Evolutionary conservation across 92 coral and sea anemone genomes (phyloP), one percentile per base, ranked within the genome.

Genomic region (Zoanthus gigantus): DNA sequence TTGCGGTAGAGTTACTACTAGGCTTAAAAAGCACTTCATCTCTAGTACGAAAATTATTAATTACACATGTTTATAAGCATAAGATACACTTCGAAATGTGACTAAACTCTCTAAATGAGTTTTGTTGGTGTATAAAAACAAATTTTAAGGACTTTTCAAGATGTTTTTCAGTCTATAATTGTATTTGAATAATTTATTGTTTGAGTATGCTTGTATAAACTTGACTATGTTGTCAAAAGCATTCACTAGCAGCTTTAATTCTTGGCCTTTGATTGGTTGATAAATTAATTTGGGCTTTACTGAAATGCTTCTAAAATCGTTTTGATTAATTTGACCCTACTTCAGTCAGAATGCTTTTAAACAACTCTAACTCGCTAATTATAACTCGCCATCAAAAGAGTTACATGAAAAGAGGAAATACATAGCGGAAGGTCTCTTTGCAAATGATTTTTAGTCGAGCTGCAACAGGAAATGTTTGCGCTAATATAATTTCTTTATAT

Each of bases 201-300:
- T 66, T 45, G 75, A 63, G 66, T 42, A 34, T 12, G 17, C 37
- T 65, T 57, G 42, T 37, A 4, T 45, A 48, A 63, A 81, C 42
- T 68, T 65, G 61, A 81, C 65, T 66, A 34, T 66, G 60, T 65
- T 66, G 85, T 81, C 74, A 31, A 66, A 66, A 66, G 74, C 44
- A 65, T 65, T 81, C 75, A 45, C 14, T 79, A 54, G 66, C 46
- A 65, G 75, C 58, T 18, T 60, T 66, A 28, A 67, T 66, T 50
- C 46, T 23, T 50, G 75, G 0, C 17, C 12, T 50, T 68, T 81
- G 85, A 81, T 81, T 81, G 85, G 85, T 52, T 66, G 12, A 8
- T 0, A 10, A 12, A 79, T 7, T 52, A 63, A 30, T 66, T 47
- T 9, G 75, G 75, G 63, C 74, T 61, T 66, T 81, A 81, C 18